These are phyloP conservation scores for Dendrolimus pini DNA, from an alignment of 2,888 invertebrate species.

Conservation along the genomic window DNA sequence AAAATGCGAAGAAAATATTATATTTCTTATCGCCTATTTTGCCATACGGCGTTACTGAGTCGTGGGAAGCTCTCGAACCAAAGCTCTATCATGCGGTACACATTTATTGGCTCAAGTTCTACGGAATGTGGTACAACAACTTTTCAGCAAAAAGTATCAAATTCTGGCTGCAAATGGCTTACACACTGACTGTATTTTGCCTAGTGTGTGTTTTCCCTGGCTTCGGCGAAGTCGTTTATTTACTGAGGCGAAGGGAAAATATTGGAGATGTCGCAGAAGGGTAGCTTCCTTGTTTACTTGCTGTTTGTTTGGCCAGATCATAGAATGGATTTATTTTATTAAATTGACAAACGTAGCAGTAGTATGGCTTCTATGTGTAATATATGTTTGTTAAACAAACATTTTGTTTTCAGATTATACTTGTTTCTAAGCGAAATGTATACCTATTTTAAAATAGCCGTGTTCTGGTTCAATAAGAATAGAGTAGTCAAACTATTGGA, in stretches of 20 bases:
- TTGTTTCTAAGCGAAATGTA: constrained; percentile 71
- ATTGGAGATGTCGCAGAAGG: constrained; percentile 78
- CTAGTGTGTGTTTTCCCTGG: constrained; percentile 69
- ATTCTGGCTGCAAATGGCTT: constrained; percentile 55
- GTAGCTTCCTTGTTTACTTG: constrained; percentile 31
- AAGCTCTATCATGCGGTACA: constrained; percentile 61
- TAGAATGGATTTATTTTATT: constrained; percentile 25
- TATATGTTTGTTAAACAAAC: neutral
- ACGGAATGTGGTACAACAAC: constrained; percentile 67
- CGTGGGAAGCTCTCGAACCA: constrained; percentile 62
- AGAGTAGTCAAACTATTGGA: constrained; percentile 53
- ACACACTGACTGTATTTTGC: constrained; percentile 51
- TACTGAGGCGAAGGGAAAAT: constrained; percentile 78
- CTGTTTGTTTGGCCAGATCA: constrained; percentile 26
- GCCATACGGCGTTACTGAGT: constrained; percentile 54
- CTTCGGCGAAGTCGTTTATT: constrained; percentile 80
- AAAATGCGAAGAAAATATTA: constrained; percentile 38
- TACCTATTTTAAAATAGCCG: constrained; percentile 64
- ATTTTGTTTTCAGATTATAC: constrained; percentile 50
- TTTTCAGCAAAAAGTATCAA: constrained; percentile 33
- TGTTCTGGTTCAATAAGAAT: constrained; percentile 60
- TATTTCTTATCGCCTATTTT: constrained; percentile 34
- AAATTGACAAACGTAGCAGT: constrained; percentile 13
- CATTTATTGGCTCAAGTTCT: constrained; percentile 70
- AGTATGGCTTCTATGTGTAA: constrained; percentile 10